A percentile compares a stretch with the other conserved stretches of the same genome.
Evolutionary conservation across 23 tunicate genomes (phyloP).

Genomic region (Ascidia mentula): DNA sequence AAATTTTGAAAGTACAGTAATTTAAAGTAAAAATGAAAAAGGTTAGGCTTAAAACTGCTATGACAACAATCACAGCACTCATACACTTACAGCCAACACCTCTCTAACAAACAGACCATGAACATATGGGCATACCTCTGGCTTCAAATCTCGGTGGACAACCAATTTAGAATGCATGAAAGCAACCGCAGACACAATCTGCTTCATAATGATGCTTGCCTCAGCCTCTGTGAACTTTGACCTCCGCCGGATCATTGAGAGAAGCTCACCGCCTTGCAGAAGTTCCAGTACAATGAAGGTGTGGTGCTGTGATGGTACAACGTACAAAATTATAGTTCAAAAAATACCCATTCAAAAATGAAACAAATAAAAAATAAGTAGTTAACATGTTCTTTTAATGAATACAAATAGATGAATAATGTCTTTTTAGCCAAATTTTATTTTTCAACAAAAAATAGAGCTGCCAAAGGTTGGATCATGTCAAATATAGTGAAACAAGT

Average conservation of each 20-base stretch:
- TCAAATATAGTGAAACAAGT: no score
- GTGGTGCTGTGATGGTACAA: slow-evolving; percentile 68
- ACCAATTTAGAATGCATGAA: slow-evolving; percentile 81
- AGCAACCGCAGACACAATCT: slow-evolving; percentile 77
- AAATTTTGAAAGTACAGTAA: no score
- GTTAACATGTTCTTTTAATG: neutral
- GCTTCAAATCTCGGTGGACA: slow-evolving; percentile 89
- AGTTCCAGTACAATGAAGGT: slow-evolving; percentile 79
- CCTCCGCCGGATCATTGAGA: slow-evolving; percentile 68
- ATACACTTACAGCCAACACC: no score
- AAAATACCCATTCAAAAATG: neutral
- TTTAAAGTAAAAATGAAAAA: no score
- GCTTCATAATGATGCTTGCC: slow-evolving; percentile 70
- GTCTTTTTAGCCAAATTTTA: neutral
- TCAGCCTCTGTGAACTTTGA: slow-evolving; percentile 78
- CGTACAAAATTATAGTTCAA: no score
- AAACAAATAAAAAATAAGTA: neutral
- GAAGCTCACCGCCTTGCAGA: slow-evolving; percentile 79
- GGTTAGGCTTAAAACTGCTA: no score
- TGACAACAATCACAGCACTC: no score
- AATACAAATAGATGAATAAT: neutral
- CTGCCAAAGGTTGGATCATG: no score
- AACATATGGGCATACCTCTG: slow-evolving; percentile 56
- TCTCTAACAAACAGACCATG: no score
- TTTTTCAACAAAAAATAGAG: neutral